Evolutionary conservation across 2,113 vertebrate species (phyloP).

Genomic region (Otis tarda): DNA sequence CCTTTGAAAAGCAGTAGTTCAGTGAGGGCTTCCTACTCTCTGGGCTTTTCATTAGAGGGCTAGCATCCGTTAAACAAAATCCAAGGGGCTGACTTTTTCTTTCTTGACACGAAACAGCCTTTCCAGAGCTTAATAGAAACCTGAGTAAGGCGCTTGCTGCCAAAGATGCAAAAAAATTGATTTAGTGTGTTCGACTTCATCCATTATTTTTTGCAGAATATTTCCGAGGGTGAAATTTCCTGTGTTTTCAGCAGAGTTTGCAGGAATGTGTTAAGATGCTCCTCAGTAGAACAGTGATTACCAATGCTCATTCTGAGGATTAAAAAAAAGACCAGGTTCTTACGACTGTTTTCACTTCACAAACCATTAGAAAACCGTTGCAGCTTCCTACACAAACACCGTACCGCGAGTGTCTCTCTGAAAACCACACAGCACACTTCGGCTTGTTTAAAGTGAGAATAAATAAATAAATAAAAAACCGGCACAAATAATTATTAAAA

Average conservation of each 20-base stretch:
- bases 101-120: conserved; percentile 7
- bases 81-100: not conserved
- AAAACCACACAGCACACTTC: not conserved
- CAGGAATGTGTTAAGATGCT: not conserved
- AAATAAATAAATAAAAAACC: conserved; percentile 24
- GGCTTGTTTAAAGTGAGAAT: not conserved
- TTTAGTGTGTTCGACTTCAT: not conserved
- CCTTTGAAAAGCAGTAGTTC: not conserved
- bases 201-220: conserved; percentile 4
- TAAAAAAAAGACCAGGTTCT: not conserved
- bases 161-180: conserved; percentile 22
- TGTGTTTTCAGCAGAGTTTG: conserved; percentile 22
- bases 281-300: not conserved
- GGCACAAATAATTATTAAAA: conserved; percentile 54
- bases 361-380: not conserved
- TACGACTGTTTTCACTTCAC: not conserved
- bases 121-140: conserved; percentile 19
- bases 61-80: not conserved
- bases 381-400: not conserved
- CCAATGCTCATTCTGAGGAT: conserved; percentile 18
- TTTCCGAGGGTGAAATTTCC: not conserved
- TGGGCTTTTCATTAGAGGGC: not conserved
- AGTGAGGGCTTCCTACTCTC: not conserved
- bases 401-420: not conserved
- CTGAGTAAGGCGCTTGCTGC: not conserved